Conservation (phyloP, 2,797 vertebrate genomes). For the Acrocephalus scirpaceus region DNA sequence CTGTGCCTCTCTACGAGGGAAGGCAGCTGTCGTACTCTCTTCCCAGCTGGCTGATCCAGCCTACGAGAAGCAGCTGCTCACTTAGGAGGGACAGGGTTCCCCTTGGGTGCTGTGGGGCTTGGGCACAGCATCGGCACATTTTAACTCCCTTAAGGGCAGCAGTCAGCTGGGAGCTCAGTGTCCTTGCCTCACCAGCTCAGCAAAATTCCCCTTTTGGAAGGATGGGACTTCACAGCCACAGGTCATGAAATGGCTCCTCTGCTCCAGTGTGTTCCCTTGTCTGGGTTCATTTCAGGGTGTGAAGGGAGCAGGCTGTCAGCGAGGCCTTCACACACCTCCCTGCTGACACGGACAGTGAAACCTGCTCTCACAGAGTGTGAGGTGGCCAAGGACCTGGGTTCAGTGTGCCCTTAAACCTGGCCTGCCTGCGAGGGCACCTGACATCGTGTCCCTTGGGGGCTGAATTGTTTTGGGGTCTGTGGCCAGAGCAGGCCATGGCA, state of each 20-base stretch:
- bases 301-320: not conserved
- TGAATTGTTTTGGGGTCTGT: not conserved
- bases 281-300: not conserved
- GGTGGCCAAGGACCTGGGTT: fast-evolving
- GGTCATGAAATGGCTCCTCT: not conserved
- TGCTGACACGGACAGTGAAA: not conserved
- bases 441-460: fast-evolving
- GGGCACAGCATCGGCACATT: fast-evolving
- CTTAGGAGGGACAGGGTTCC: not conserved
- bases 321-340: not conserved
- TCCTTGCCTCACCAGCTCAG: not conserved
- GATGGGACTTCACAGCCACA: not conserved
- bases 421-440: not conserved
- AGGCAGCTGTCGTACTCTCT: fast-evolving
- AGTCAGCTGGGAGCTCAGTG: not conserved
- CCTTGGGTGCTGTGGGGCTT: not conserved
- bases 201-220: not conserved
- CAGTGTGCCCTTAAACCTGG: not conserved
- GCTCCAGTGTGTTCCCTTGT: not conserved
- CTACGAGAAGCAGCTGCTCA: fast-evolving
- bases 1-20: not conserved
- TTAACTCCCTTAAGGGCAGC: not conserved
- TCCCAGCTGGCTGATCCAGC: not conserved
- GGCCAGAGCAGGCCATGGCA: not conserved
- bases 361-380: fast-evolving